These are phyloP conservation scores for Microcebus ravelobensis DNA, from an alignment of 2,113 vertebrate species.

Conservation along the genomic window DNA sequence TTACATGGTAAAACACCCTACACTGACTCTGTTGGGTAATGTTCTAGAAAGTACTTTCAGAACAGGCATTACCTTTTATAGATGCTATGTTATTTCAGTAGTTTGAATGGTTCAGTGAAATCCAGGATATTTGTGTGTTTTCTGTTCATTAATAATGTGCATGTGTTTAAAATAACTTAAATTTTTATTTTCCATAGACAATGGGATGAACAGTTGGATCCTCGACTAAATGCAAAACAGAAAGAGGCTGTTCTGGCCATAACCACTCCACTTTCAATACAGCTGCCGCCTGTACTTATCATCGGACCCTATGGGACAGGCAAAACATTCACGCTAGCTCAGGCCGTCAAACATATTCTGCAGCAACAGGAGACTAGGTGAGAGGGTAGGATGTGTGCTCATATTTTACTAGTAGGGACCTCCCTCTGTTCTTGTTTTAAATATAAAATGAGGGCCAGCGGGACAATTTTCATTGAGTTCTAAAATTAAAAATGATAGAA, in stretches of 20 bases:
- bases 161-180: constrained; percentile 38
- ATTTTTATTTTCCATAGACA: constrained; percentile 87
- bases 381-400: constrained; percentile 28
- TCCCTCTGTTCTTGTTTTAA: neutral
- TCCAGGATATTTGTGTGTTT: neutral
- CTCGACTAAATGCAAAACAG: constrained; percentile 98
- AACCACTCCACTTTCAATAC: constrained; percentile 94
- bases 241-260: constrained; percentile 99
- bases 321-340: constrained; percentile 99
- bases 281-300: constrained; percentile 97
- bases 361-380: constrained; percentile 96
- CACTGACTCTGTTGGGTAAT: neutral
- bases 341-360: constrained; percentile 99
- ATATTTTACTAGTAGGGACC: neutral
- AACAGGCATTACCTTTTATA: neutral
- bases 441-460: constrained; percentile 7
- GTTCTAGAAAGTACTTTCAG: constrained; percentile 4
- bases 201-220: constrained; percentile 99
- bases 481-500: neutral
- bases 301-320: constrained; percentile 99
- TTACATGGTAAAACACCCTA: neutral
- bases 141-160: constrained; percentile 14
- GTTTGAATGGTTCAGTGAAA: neutral
- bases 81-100: neutral
- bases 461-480: constrained; percentile 54